These are phyloP conservation scores for Phataginus tricuspis DNA, from an alignment of 2,797 vertebrate species.

Conservation along the genomic window DNA sequence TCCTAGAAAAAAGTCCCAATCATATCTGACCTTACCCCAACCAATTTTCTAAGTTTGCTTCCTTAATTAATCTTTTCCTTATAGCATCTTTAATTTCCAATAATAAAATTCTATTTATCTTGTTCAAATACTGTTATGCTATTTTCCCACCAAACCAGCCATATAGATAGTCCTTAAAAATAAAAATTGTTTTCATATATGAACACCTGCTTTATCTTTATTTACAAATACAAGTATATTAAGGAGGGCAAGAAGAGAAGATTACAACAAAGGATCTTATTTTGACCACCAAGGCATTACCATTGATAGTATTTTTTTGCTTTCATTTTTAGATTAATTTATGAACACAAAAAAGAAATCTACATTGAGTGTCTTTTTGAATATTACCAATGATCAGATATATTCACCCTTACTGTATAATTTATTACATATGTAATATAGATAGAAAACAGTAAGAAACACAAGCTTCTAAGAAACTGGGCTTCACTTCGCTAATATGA, in stretches of 20 bases:
- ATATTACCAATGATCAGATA: not conserved
- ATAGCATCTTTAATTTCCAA: constrained; percentile 7
- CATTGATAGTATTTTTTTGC: not conserved
- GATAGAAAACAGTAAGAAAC: not conserved
- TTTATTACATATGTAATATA: not conserved
- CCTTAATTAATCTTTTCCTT: not conserved
- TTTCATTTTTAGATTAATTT: not conserved
- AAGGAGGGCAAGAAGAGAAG: not conserved
- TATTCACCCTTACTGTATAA: not conserved
- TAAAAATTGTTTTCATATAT: constrained; percentile 9
- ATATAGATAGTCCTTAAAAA: not conserved
- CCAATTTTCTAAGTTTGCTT: not conserved
- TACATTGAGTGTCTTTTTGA: not conserved
- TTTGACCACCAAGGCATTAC: not conserved
- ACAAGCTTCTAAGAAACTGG: not conserved
- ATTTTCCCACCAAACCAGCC: not conserved
- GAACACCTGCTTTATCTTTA: not conserved
- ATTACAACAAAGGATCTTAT: not conserved
- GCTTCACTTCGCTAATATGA: not conserved
- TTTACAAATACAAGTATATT: not conserved
- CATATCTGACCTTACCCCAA: not conserved
- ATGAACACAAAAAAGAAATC: not conserved
- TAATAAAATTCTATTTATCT: not conserved
- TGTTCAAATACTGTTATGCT: not conserved
- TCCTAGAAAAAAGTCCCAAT: not conserved